Percentiles rank a stretch among this genome's conserved stretches.
Conservation (phyloP, 2,797 vertebrate genomes). For the Trematomus bernacchii region DNA sequence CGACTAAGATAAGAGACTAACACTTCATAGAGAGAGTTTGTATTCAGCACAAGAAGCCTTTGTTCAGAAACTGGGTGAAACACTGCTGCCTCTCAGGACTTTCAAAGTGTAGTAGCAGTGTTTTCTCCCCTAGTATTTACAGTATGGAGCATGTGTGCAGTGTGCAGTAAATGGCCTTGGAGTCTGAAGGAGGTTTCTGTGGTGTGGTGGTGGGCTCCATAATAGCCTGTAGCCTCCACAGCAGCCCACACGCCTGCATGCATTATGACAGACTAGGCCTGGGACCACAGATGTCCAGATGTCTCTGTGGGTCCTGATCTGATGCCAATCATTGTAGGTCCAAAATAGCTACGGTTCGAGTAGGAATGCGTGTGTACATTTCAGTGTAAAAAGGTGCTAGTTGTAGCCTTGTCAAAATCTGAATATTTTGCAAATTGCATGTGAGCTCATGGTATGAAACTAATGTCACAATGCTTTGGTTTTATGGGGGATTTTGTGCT, state of each 20-base stretch:
- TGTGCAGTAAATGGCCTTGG: constrained; percentile 24
- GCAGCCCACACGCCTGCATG: constrained; percentile 42
- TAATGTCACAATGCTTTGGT: background rate
- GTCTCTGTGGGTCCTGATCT: constrained; percentile 40
- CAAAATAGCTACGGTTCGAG: constrained; percentile 12
- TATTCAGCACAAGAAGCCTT: constrained; percentile 42
- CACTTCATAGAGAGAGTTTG: constrained; percentile 16
- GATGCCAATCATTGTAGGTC: constrained; percentile 13
- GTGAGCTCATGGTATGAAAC: background rate
- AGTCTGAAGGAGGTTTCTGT: constrained; percentile 50
- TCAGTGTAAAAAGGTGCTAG: constrained; percentile 2
- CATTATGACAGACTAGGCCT: constrained; percentile 49
- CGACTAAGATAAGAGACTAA: constrained; percentile 23
- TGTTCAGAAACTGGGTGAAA: constrained; percentile 45
- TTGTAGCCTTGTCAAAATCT: background rate
- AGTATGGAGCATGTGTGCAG: constrained; percentile 25
- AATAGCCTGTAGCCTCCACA: constrained; percentile 41
- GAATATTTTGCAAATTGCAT: background rate
- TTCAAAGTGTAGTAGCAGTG: constrained; percentile 20
- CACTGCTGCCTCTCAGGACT: constrained; percentile 38
- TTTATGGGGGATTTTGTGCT: background rate
- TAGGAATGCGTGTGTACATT: constrained; percentile 7
- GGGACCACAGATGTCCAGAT: constrained; percentile 67
- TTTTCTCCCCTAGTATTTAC: constrained; percentile 24
- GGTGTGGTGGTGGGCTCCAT: constrained; percentile 35